Evolutionary conservation across 2,113 vertebrate species (phyloP).

Genomic region (Mandrillus leucophaeus): DNA sequence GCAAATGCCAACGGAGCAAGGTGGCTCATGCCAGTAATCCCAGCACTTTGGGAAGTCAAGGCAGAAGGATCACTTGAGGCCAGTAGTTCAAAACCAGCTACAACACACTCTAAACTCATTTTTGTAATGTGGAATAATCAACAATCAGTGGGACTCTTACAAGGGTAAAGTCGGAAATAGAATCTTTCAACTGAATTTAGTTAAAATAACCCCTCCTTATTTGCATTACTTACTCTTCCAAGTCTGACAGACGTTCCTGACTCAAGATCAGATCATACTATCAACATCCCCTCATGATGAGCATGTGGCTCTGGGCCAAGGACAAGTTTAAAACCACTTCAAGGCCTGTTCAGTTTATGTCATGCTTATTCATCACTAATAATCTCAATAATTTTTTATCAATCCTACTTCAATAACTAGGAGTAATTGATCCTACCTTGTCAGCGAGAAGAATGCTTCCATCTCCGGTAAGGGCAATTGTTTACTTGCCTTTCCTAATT

Average conservation of each 20-base stretch:
- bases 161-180: neutral
- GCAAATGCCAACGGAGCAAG: no score
- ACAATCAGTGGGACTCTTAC: neutral
- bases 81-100: no score
- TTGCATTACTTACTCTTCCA: neutral
- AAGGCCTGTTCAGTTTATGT: neutral
- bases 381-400: neutral
- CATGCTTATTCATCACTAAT: neutral
- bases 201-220: neutral
- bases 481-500: neutral
- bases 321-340: neutral
- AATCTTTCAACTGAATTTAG: neutral
- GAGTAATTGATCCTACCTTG: neutral
- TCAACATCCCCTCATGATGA: neutral
- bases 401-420: neutral
- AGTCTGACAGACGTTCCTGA: neutral
- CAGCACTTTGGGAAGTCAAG: no score
- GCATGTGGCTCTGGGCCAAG: neutral
- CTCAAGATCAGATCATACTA: neutral
- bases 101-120: neutral
- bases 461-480: neutral
- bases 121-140: neutral
- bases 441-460: neutral
- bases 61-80: no score
- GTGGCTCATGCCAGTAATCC: no score